phyloP scores from a whole-genome alignment of 1,140 invertebrate species.

The Nomia melanderi region DNA sequence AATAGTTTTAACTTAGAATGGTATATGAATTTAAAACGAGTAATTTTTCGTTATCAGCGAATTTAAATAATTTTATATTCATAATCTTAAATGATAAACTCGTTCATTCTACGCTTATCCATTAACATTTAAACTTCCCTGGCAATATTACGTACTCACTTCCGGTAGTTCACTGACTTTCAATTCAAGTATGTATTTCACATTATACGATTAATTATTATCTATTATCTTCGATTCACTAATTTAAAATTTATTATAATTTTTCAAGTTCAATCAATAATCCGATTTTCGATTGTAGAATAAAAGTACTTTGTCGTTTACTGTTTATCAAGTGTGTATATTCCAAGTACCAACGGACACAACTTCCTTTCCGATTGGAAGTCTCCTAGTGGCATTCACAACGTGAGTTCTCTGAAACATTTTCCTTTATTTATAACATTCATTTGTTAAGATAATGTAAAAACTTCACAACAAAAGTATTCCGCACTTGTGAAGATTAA shows the following conservation, averaged over 20 bases:
- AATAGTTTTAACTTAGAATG: neutral
- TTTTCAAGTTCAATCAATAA: too few species aligned
- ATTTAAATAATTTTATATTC: neutral
- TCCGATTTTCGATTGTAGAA: neutral
- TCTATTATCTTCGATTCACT: too few species aligned
- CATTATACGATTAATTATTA: too few species aligned
- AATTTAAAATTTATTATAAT: too few species aligned
- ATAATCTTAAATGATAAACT: neutral
- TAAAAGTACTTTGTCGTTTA: neutral
- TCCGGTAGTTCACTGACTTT: neutral
- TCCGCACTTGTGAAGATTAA: neutral
- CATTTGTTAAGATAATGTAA: neutral
- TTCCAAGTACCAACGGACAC: neutral
- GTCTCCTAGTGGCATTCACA: slow-evolving; percentile 88
- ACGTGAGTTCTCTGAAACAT: slow-evolving; percentile 82
- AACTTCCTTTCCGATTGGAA: slow-evolving; percentile 66
- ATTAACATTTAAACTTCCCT: slow-evolving; percentile 10
- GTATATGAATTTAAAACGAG: too few species aligned
- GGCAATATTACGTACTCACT: neutral
- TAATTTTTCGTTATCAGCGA: neutral
- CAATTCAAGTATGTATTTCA: too few species aligned
- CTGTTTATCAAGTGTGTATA: too few species aligned
- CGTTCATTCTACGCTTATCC: neutral
- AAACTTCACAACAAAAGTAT: neutral
- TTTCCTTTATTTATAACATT: slow-evolving; percentile 35